These are phyloP conservation scores for Zaprionus inermis DNA, from an alignment of 1,140 invertebrate genomes.

Conservation along the genomic window DNA sequence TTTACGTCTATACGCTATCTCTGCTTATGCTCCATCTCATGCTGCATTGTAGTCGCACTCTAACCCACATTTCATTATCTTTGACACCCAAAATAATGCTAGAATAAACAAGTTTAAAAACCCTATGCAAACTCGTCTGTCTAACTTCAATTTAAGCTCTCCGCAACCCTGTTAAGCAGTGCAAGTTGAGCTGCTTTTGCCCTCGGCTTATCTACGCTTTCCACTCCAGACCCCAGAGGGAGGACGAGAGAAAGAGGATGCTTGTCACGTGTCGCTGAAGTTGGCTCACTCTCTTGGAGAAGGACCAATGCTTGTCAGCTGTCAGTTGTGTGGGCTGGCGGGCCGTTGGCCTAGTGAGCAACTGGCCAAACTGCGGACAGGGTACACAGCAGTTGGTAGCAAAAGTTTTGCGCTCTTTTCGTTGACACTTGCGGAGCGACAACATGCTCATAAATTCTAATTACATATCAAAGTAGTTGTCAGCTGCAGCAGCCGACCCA, in stretches of 20 bases:
- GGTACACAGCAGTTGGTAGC: conserved; percentile 32
- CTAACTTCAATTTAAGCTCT: neutral
- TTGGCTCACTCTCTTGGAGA: neutral
- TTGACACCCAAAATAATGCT: neutral
- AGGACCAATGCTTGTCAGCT: conserved; percentile 5
- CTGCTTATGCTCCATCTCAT: no score
- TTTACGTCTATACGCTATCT: no score
- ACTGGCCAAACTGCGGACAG: conserved; percentile 15
- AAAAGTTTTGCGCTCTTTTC: conserved; percentile 39
- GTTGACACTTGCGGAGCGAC: conserved; percentile 49
- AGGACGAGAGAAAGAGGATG: no score
- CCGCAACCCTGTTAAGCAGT: neutral
- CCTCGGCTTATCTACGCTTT: neutral
- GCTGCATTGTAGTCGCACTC: neutral
- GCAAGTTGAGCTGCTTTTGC: conserved; percentile 3
- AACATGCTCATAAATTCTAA: conserved; percentile 69
- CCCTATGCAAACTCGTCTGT: neutral
- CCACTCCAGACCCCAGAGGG: neutral
- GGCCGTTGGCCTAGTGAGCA: conserved; percentile 10
- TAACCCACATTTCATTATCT: neutral
- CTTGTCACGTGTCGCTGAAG: conserved; percentile 10
- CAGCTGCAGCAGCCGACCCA: conserved; percentile 34
- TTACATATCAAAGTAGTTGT: conserved; percentile 69
- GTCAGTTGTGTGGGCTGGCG: conserved; percentile 18
- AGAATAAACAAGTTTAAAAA: neutral